phyloP scores from a whole-genome alignment of 1,140 invertebrate species.

The Brachionus sp. region DNA sequence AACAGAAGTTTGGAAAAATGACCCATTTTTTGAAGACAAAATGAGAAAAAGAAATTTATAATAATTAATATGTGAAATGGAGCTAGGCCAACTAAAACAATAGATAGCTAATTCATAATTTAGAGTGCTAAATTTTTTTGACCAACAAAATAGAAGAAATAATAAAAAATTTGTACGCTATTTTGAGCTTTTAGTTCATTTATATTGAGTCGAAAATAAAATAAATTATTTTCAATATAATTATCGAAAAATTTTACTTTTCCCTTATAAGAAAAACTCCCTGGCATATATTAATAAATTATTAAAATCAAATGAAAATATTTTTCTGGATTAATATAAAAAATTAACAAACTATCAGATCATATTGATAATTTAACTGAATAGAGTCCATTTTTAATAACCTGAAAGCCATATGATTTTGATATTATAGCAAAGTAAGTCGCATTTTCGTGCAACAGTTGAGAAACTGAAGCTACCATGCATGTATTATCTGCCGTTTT shows the following conservation, averaged over 20 bases:
- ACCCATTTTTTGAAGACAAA: background rate
- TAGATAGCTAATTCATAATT: background rate
- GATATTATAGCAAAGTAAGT: too few relatives aligned
- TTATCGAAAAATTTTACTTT: background rate
- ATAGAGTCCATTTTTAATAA: too few relatives aligned
- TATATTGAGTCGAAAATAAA: conserved; percentile 10
- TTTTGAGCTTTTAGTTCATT: background rate
- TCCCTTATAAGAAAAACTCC: background rate
- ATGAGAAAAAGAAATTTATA: background rate
- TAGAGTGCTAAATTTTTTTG: background rate
- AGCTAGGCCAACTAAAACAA: background rate
- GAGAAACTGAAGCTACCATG: too few relatives aligned
- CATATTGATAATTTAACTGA: too few relatives aligned
- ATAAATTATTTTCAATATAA: conserved; percentile 14
- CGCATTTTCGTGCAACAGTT: too few relatives aligned
- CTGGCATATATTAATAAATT: conserved; percentile 19
- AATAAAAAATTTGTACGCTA: conserved; percentile 5
- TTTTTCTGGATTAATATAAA: background rate
- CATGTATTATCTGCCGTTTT: too few relatives aligned
- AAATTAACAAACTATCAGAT: too few relatives aligned
- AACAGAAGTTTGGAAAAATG: background rate
- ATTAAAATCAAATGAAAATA: conserved; percentile 10
- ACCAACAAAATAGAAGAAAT: background rate
- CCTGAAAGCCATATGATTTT: too few relatives aligned
- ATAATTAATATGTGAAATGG: conserved; percentile 2